Base-by-base conservation (phyloP, 92 coral and sea anemone species). In the Phenganax stokvisi region DNA sequence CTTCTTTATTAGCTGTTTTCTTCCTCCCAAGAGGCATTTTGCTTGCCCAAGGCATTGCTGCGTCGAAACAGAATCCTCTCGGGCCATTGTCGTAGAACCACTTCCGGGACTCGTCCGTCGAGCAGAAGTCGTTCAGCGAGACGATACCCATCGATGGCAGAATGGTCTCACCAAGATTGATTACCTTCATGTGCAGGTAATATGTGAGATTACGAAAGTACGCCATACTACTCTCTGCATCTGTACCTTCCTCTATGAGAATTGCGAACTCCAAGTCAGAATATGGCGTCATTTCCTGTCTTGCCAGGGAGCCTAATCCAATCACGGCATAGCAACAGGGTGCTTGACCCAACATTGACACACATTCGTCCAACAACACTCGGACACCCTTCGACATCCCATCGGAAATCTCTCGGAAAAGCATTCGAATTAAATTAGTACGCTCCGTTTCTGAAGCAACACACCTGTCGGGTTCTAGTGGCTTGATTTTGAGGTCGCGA, bases 11-110 rank as follows among this genome's bases (percentile, higher is more conserved):
- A 7, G 6, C 16, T 1, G 79, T 74, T 29, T 54, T 51, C 29
- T 74, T 29, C 9, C 79, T 60, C 3, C 79, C 79, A 13, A 29
- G 7, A 13, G 79, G 79, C 2, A 6, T 9, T 37, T 74, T 74
- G 17, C 79, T 74, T 11, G 79, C 79, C 79, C 79, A 74, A 4
- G 79, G 79, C 79, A 74, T 71, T 3, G 76, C 76, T 37, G 55
- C 76, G 51, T 71, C 76, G 76, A 71, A 71, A 6, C 55, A 71
- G 30, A 74, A 53, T 11, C 79, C 79, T 54, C 30, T 74, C 10
- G 60, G 60, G 3, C 79, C 79, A n/a, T 54, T 13, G 12, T 74
- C 79, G 25, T 11, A 74, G 13, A 74, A 74, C 79, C 79, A 74
- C 31, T 4, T 12, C 37, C 47, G 37, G 9, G 4, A 10, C 6